Conservation (phyloP, 2,888 invertebrate species). For the Asteroscopus sphinx region DNA sequence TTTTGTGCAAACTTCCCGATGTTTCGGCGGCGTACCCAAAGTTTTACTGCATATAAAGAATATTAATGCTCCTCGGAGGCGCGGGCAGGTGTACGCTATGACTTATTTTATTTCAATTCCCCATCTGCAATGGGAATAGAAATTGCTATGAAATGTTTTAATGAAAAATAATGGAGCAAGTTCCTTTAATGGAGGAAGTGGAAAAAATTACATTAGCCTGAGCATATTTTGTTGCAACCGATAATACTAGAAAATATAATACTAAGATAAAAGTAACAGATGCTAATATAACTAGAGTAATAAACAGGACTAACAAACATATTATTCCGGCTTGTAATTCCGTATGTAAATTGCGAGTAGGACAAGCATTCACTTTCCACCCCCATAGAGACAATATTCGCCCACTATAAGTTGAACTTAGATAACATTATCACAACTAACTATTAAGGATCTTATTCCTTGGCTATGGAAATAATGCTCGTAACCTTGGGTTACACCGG, state of each 20-base stretch:
- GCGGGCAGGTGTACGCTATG: slow-evolving; percentile 85
- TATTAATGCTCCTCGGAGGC: slow-evolving; percentile 82
- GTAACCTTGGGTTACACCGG: slow-evolving; percentile 77
- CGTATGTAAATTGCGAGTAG: slow-evolving; percentile 88
- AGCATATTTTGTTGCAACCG: slow-evolving; percentile 36
- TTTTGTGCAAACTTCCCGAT: slow-evolving; percentile 86
- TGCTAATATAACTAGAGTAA: slow-evolving; percentile 55
- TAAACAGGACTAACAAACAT: slow-evolving; percentile 81
- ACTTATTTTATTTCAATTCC: slow-evolving; percentile 85
- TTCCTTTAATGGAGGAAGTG: slow-evolving; percentile 52
- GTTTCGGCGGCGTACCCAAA: slow-evolving; percentile 79
- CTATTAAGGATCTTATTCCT: slow-evolving; percentile 57
- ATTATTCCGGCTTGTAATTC: slow-evolving; percentile 86
- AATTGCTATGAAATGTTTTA: slow-evolving; percentile 75
- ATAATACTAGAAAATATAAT: slow-evolving; percentile 43
- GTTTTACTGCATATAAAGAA: slow-evolving; percentile 89
- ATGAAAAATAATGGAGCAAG: slow-evolving; percentile 73
- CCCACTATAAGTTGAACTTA: slow-evolving; percentile 65
- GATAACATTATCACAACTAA: slow-evolving; percentile 40
- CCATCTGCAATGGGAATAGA: slow-evolving; percentile 76
- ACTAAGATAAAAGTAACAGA: slow-evolving; percentile 37
- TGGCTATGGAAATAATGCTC: slow-evolving; percentile 55
- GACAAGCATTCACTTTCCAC: slow-evolving; percentile 81
- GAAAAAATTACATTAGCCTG: slow-evolving; percentile 38
- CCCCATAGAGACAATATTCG: slow-evolving; percentile 74